Percentiles rank a stretch among this genome's conserved stretches.
phyloP scores from a whole-genome alignment of 2,797 vertebrate species.

The Perodicticus potto region DNA sequence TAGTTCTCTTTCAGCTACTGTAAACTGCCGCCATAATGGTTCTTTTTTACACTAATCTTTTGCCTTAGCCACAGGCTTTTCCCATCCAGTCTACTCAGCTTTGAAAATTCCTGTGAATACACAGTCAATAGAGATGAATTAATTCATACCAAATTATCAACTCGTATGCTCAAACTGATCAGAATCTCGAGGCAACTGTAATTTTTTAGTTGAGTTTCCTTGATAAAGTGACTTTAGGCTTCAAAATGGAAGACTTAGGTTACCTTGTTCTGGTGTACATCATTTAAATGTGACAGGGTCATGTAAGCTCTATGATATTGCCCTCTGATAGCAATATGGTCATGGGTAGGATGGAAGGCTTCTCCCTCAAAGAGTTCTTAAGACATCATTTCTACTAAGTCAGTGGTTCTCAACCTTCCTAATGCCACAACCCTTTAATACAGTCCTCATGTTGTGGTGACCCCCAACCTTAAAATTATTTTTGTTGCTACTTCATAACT shows the following conservation, averaged over 20 bases:
- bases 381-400: not conserved
- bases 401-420: no score
- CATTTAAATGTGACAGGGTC: not conserved
- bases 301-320: not conserved
- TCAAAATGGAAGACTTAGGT: not conserved
- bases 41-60: not conserved
- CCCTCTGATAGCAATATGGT: not conserved
- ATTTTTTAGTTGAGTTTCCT: not conserved
- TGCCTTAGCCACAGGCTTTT: not conserved
- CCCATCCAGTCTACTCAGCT: not conserved
- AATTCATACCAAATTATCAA: not conserved
- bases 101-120: not conserved
- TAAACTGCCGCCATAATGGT: not conserved
- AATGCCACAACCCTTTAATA: no score
- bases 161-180: not conserved
- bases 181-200: not conserved
- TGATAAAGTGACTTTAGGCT: not conserved
- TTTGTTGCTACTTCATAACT: no score
- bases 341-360: not conserved
- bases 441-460: no score
- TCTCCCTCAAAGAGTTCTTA: not conserved
- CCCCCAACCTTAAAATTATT: no score
- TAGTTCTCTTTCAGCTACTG: not conserved
- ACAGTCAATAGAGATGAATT: not conserved
- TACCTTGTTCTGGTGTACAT: not conserved